A percentile compares a stretch with the other conserved stretches of the same genome.
Evolutionary conservation across 2,113 vertebrate genomes (phyloP).

Genomic region (Nymphicus hollandicus): DNA sequence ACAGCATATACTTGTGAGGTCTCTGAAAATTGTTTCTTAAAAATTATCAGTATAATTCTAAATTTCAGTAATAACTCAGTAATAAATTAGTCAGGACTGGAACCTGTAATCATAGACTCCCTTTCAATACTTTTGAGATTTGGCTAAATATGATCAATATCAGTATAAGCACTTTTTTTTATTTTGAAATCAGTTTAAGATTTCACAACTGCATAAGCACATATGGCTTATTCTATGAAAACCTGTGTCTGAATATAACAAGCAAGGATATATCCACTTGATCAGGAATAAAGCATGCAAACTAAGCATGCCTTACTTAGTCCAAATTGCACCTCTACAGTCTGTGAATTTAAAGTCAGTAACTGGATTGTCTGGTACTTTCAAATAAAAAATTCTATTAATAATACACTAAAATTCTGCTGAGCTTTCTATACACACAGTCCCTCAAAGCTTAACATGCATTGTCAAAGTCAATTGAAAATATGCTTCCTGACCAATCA

Average conservation of each 20-base stretch:
- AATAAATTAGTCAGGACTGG: background rate
- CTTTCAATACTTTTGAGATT: background rate
- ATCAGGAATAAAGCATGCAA: background rate
- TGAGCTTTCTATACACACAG: background rate
- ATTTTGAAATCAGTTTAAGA: background rate
- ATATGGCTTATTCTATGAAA: background rate
- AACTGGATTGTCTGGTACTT: background rate
- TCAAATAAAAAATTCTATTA: background rate
- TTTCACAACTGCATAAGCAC: background rate
- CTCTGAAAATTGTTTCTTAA: background rate
- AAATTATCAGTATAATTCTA: background rate
- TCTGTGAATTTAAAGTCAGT: background rate
- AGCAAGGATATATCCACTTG: background rate
- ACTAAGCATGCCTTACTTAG: background rate
- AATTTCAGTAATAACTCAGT: background rate
- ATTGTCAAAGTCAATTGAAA: background rate
- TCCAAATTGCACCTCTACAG: background rate
- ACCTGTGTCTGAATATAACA: background rate
- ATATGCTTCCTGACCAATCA: background rate
- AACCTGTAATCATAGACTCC: background rate
- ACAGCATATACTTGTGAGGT: background rate
- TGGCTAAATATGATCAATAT: background rate
- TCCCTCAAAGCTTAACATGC: background rate
- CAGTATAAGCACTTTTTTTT: fast-evolving
- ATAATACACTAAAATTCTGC: background rate